Evolutionary conservation across 2,888 invertebrate genomes (phyloP).

Genomic region (Argyresthia albistria): DNA sequence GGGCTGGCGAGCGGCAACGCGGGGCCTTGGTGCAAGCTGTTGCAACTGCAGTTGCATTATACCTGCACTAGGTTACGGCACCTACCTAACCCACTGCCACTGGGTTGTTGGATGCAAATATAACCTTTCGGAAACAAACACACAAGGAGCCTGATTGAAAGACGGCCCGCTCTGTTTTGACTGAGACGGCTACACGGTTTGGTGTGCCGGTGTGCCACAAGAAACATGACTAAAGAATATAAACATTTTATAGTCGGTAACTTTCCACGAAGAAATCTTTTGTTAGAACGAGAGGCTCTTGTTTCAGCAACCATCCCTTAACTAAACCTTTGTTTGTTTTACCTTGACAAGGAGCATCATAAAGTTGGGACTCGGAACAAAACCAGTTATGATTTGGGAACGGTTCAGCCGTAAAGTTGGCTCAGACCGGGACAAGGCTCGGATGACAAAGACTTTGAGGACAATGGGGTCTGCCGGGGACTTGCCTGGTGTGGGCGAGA

Average conservation of each 20-base stretch:
- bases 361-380: slow-evolving; percentile 29
- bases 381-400: slow-evolving; percentile 20
- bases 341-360: slow-evolving; percentile 34
- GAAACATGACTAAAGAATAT: too few species aligned
- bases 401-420: slow-evolving; percentile 5
- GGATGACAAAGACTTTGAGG: slow-evolving; percentile 31
- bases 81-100: neutral
- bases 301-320: too few species aligned
- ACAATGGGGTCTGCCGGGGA: slow-evolving; percentile 30
- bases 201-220: too few species aligned
- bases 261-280: too few species aligned
- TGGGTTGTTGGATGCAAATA: too few species aligned
- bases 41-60: slow-evolving; percentile 5
- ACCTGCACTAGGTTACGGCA: neutral
- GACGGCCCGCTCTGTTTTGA: neutral
- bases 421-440: neutral
- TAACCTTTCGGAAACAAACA: too few species aligned
- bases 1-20: slow-evolving; percentile 49
- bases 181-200: slow-evolving; percentile 8
- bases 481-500: slow-evolving; percentile 34
- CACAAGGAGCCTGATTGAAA: too few species aligned
- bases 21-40: slow-evolving; percentile 39
- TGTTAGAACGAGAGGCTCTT: too few species aligned
- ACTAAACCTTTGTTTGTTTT: slow-evolving; percentile 24
- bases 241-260: too few species aligned